Evolutionary conservation across 2,888 invertebrate genomes (phyloP).

Genomic region (Ommatoiulus sabulosus): DNA sequence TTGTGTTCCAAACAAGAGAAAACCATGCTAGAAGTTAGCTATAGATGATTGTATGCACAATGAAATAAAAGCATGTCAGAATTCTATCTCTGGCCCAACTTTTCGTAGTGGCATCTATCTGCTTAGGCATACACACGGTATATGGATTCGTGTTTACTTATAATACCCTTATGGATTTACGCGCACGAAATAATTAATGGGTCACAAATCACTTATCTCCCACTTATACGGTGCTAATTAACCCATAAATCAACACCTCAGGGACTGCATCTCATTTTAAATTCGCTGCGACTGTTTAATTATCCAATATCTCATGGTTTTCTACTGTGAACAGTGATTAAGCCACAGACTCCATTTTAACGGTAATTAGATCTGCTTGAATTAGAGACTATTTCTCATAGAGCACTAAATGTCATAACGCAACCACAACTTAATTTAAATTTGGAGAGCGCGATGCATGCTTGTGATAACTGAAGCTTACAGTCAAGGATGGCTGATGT

Average conservation of each 20-base stretch:
- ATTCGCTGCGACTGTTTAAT: constrained; percentile 7
- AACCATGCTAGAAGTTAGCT: too few relatives aligned
- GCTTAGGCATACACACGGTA: too few relatives aligned
- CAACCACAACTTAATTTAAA: constrained; percentile 5
- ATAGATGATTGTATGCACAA: too few relatives aligned
- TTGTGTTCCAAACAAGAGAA: too few relatives aligned
- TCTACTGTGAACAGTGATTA: constrained; percentile 12
- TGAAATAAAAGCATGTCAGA: too few relatives aligned
- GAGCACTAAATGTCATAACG: constrained; percentile 5
- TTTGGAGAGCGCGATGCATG: not conserved
- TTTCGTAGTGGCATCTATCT: too few relatives aligned
- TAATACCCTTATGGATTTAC: not conserved
- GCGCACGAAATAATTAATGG: not conserved
- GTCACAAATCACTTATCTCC: constrained; percentile 20
- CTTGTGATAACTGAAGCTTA: not conserved
- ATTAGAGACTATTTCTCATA: not conserved
- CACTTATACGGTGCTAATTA: constrained; percentile 12
- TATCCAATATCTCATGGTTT: constrained; percentile 26
- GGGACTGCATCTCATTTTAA: not conserved
- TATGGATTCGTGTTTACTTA: not conserved
- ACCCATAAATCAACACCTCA: constrained; percentile 5
- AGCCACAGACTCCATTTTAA: constrained; percentile 21
- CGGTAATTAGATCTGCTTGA: constrained; percentile 27
- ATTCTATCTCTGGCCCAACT: too few relatives aligned
- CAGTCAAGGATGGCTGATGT: not conserved